Base-by-base conservation (phyloP, 2,888 invertebrate species). In the Erebia ligea region DNA sequence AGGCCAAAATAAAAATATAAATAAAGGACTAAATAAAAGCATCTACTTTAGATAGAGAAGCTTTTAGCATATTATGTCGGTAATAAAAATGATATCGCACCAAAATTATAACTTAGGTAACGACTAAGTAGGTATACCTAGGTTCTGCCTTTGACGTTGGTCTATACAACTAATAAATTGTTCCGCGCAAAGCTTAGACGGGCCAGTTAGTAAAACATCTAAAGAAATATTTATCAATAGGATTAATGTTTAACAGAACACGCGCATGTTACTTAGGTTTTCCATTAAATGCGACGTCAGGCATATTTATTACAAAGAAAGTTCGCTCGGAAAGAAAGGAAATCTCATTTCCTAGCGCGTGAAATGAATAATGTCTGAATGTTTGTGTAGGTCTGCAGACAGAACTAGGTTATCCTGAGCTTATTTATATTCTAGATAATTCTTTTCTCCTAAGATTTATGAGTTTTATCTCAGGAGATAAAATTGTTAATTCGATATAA, bases 341-440 rank as follows among this genome's bases (percentile, higher is more conserved):
- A 67, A 67, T 48, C 61, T 67, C 67, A 67, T 70, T 67, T 70
- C 67, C 63, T 40, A 57, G 67, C 61, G 70, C 63, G 63, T 57
- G 70, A 62, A 70, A 50, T 67, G 67, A 70, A 67, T 70, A 67
- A 70, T 62, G 62, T 50, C 17, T 21, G n/a, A 25, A 65, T 54
- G 50, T 40, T 34, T 40, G 52, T 54, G 34, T 34, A 50, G 54
- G n/a, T 42, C 62, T 8, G 40, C 21, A 0, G 56, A 19, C 66
- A 2, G 42, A 34, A 59, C 21, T n/a, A 9, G 58, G 58, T n/a
- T 10, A 8, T 2, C 40, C 25, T 13, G 57, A 52, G 9, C 17
- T 2, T 25, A 57, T 57, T 57, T 34, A 57, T 57, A 57, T 57
- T 57, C 57, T 25, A 25, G 57, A 25, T 15, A 57, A 57, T 5